Evolutionary conservation across 2,888 invertebrate species (phyloP).

Genomic region (Lithophane leautieri): DNA sequence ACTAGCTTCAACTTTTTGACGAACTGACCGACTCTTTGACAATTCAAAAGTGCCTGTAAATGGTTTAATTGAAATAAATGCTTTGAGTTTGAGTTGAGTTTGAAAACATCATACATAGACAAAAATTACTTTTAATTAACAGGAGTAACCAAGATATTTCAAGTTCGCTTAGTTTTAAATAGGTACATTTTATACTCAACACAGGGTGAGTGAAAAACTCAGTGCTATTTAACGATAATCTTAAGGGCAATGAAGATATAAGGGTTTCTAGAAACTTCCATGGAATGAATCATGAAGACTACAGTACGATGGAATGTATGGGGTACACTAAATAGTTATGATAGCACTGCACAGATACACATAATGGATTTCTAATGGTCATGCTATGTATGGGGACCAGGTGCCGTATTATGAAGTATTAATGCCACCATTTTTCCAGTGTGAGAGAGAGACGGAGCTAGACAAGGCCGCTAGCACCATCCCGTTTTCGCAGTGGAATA

Average conservation of each 20-base stretch:
- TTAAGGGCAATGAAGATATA: constrained; percentile 38
- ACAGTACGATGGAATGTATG: constrained; percentile 55
- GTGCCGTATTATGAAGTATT: no score
- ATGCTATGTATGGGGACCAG: constrained; percentile 71
- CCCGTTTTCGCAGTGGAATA: no score
- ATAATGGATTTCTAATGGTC: constrained; percentile 69
- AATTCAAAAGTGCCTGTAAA: no score
- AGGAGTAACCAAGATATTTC: constrained; percentile 17
- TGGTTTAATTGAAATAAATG: no score
- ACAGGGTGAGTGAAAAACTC: neutral
- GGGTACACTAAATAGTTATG: constrained; percentile 40
- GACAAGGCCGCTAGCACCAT: no score
- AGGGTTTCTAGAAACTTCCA: constrained; percentile 43
- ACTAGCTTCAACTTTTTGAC: no score
- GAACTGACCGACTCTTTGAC: no score
- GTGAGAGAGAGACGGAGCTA: no score
- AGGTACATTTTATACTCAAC: constrained; percentile 17
- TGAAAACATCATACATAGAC: constrained; percentile 16
- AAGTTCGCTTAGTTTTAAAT: constrained; percentile 15
- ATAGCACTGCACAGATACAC: constrained; percentile 61
- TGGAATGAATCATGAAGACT: constrained; percentile 51
- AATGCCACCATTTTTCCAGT: no score
- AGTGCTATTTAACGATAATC: constrained; percentile 6
- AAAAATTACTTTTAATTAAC: constrained; percentile 17
- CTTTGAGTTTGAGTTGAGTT: no score